A percentile compares a stretch with the other conserved stretches of the same genome.
Conservation (phyloP, 2,888 invertebrate genomes). For the Sepioteuthis lessoniana region DNA sequence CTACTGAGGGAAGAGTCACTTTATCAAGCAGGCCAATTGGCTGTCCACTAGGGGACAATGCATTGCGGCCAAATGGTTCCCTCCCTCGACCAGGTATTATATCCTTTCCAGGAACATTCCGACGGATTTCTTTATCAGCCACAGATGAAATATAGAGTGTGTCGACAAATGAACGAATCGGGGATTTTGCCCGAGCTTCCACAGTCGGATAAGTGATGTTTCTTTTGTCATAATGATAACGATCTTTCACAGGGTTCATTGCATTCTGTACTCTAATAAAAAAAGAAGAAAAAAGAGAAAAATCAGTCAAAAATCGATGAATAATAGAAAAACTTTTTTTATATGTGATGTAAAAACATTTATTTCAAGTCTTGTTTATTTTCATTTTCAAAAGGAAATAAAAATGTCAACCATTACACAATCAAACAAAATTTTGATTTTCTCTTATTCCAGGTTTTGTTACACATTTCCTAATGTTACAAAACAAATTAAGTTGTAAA, state of each 20-base stretch:
- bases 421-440: no score
- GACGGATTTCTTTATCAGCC: conserved; percentile 41
- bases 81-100: conserved; percentile 38
- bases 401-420: no score
- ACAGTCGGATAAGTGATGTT: conserved; percentile 37
- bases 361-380: no score
- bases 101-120: conserved; percentile 16
- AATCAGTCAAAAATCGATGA: neutral
- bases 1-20: neutral
- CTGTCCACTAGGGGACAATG: neutral
- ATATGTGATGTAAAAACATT: no score
- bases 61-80: neutral
- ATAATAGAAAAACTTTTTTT: no score
- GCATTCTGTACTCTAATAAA: conserved; percentile 1
- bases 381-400: no score
- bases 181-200: conserved; percentile 3
- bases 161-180: neutral
- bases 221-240: conserved; percentile 40
- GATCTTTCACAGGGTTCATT: conserved; percentile 36
- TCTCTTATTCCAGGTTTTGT: no score
- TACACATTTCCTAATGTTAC: no score
- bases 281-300: neutral
- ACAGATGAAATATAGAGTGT: neutral
- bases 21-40: conserved; percentile 6
- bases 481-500: no score